Evolutionary conservation across 1,140 invertebrate genomes (phyloP).

Genomic region (Drosophila sulfurigaster): DNA sequence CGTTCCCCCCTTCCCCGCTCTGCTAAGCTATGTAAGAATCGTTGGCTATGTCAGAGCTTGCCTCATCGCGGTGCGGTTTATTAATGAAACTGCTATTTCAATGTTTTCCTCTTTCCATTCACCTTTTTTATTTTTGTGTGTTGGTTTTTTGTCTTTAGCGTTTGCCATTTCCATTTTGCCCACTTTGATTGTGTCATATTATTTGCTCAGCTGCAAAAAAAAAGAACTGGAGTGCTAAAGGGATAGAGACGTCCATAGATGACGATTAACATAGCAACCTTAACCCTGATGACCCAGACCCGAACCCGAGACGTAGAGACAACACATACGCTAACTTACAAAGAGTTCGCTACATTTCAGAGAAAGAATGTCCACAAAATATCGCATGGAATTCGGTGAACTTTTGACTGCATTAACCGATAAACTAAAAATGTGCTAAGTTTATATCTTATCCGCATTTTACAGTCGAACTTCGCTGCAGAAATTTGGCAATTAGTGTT

Average conservation of each 20-base stretch:
- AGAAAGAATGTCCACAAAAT: too few species aligned
- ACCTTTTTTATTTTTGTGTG: too few species aligned
- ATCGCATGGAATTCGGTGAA: too few species aligned
- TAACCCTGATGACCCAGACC: conserved; percentile 54
- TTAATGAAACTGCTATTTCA: conserved; percentile 74
- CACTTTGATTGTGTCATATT: conserved; percentile 74
- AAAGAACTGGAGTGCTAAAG: background rate
- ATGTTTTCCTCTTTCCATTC: conserved; percentile 28
- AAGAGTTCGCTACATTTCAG: background rate
- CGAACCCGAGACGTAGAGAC: conserved; percentile 1
- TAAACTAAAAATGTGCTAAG: background rate
- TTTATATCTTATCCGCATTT: conserved; percentile 5
- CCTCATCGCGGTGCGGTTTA: conserved; percentile 62
- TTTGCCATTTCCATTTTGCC: conserved; percentile 41
- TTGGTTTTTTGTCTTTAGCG: background rate
- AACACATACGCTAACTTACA: conserved; percentile 26
- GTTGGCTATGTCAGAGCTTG: conserved; percentile 18
- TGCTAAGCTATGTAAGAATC: background rate
- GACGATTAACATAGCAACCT: conserved; percentile 27
- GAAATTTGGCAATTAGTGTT: background rate
- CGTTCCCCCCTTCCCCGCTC: conserved; percentile 23
- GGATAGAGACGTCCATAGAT: background rate
- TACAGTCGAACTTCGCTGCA: background rate
- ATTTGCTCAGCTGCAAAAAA: conserved; percentile 44
- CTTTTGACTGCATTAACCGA: background rate